These are phyloP conservation scores for Diplodus puntazzo DNA, from an alignment of 2,797 vertebrate species.

Conservation along the genomic window DNA sequence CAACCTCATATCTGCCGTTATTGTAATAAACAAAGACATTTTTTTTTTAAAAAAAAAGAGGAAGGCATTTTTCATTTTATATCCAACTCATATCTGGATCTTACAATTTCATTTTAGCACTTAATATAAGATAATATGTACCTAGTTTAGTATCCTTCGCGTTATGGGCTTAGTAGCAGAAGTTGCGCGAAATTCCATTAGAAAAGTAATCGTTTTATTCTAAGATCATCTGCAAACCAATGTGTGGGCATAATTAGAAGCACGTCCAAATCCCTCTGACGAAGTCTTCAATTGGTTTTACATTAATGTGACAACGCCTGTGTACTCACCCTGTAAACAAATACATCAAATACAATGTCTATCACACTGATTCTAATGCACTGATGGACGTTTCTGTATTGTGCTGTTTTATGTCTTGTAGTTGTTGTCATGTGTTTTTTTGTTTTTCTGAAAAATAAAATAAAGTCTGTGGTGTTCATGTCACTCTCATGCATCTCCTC, in stretches of 20 bases:
- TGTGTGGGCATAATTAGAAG: background rate
- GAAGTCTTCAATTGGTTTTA: background rate
- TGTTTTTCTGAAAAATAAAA: too few relatives aligned
- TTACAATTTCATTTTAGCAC: background rate
- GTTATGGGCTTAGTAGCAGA: background rate
- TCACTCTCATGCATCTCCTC: background rate
- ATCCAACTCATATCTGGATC: background rate
- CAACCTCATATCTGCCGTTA: too few relatives aligned
- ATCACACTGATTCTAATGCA: too few relatives aligned
- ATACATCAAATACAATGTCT: too few relatives aligned
- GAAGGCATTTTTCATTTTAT: background rate
- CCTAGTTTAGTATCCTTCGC: background rate
- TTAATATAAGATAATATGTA: background rate
- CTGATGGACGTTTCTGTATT: too few relatives aligned
- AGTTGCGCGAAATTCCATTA: background rate
- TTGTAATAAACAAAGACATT: too few relatives aligned
- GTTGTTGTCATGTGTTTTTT: too few relatives aligned
- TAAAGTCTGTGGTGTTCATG: background rate
- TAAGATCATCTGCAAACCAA: accelerated
- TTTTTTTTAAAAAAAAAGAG: too few relatives aligned
- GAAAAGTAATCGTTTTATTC: background rate
- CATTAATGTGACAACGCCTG: background rate
- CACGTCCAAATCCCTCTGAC: background rate
- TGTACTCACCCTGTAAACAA: too few relatives aligned
- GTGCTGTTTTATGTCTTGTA: too few relatives aligned